Percentiles rank a stretch among this genome's conserved stretches.
Conservation (phyloP, 2,888 invertebrate genomes). For the Ochropleura plecta region DNA sequence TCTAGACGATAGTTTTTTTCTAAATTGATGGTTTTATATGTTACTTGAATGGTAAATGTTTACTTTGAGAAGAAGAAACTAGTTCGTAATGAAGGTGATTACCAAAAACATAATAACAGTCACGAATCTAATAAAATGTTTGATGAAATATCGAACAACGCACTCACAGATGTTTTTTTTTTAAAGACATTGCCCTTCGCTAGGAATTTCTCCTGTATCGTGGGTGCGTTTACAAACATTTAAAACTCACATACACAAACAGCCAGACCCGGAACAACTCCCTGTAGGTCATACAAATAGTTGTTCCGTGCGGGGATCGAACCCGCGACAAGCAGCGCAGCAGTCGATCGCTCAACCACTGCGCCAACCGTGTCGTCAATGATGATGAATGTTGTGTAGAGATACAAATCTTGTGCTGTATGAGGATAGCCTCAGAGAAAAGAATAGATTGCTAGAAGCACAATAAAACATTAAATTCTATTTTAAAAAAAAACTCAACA, state of each 20-base stretch:
- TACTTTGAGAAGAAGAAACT: background rate
- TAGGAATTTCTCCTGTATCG: no score
- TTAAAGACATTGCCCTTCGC: no score
- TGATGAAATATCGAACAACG: background rate
- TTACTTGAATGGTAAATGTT: background rate
- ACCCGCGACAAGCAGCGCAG: no score
- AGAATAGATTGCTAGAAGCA: background rate
- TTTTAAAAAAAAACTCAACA: conserved; percentile 4
- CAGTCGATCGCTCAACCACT: no score
- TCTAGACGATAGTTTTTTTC: background rate
- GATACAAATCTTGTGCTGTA: background rate
- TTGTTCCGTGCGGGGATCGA: no score
- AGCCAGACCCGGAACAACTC: no score
- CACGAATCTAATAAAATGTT: background rate
- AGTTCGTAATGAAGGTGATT: background rate
- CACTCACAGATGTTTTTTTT: no score
- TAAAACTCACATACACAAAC: no score
- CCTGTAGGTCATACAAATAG: no score
- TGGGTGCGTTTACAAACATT: no score
- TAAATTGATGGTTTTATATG: background rate
- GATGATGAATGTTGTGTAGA: background rate
- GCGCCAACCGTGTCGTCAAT: no score
- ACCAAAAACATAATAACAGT: background rate
- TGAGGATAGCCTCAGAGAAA: background rate
- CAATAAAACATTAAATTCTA: background rate